A percentile compares a stretch with the other conserved stretches of the same genome.
Conservation (phyloP, 2,797 vertebrate genomes). For the Eurystomus glaucurus region DNA sequence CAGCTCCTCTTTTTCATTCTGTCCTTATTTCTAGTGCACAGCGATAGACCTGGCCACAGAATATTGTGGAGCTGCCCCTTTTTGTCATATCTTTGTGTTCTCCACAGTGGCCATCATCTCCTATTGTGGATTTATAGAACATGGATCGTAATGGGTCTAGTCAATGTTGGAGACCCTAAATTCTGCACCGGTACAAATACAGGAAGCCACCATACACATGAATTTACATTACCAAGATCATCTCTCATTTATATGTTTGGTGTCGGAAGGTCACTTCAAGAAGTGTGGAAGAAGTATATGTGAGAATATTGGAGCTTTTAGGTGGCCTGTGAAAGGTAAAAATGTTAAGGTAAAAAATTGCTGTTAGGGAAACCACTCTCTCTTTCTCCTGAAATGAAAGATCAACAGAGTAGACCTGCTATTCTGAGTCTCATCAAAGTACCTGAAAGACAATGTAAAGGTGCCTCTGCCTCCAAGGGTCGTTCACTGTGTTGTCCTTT, state of each 20-base stretch:
- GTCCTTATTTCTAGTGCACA: not conserved
- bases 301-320: not conserved
- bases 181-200: not conserved
- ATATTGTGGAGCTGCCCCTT: not conserved
- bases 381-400: not conserved
- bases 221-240: not conserved
- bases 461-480: not conserved
- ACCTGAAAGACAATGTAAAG: not conserved
- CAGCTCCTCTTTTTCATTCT: not conserved
- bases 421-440: not conserved
- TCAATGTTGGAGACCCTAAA: not conserved
- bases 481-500: not conserved
- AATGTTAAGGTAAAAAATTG: not conserved
- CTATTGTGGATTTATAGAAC: not conserved
- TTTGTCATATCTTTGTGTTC: not conserved
- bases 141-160: rapidly evolving
- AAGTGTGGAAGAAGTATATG: not conserved
- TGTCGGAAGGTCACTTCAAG: not conserved
- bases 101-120: not conserved
- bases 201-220: rapidly evolving
- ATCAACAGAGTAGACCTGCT: not conserved
- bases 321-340: not conserved
- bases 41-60: not conserved
- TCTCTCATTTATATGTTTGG: not conserved
- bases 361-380: not conserved